Conservation (phyloP, 2,888 invertebrate genomes). For the Trileptium ribeirensis region DNA sequence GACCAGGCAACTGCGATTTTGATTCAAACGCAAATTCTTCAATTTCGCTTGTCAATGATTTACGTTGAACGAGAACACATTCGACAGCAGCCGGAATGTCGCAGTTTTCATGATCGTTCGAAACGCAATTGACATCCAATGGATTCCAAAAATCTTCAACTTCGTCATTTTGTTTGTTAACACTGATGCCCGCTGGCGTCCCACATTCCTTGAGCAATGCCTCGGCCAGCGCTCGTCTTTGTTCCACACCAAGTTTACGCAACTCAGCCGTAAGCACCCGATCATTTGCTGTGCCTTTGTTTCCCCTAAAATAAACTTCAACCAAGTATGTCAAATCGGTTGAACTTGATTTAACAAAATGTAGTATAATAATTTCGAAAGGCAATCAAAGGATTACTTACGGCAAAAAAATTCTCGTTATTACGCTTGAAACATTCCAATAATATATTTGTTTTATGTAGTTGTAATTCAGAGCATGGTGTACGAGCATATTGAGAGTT, state of each 20-base stretch:
- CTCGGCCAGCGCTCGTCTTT: neutral
- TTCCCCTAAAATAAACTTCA: too few relatives aligned
- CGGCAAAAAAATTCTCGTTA: too few relatives aligned
- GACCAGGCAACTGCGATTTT: neutral
- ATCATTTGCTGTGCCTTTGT: neutral
- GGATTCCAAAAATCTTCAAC: slow-evolving; percentile 3
- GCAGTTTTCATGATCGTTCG: neutral
- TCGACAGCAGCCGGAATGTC: neutral
- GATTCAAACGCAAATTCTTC: neutral
- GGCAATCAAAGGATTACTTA: too few relatives aligned
- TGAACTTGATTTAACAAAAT: too few relatives aligned
- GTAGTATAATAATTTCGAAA: too few relatives aligned
- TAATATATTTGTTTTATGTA: too few relatives aligned
- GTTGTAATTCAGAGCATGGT: too few relatives aligned
- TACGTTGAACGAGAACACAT: neutral
- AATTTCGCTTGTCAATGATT: neutral
- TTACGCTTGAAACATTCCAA: too few relatives aligned
- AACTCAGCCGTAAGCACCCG: neutral
- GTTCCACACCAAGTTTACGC: neutral
- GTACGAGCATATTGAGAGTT: too few relatives aligned
- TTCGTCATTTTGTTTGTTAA: neutral
- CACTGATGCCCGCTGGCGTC: neutral
- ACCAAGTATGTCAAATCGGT: too few relatives aligned
- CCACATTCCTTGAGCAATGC: neutral
- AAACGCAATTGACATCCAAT: too few relatives aligned